phyloP scores from a whole-genome alignment of 2,113 vertebrate species.

The Eurypyga helias region DNA sequence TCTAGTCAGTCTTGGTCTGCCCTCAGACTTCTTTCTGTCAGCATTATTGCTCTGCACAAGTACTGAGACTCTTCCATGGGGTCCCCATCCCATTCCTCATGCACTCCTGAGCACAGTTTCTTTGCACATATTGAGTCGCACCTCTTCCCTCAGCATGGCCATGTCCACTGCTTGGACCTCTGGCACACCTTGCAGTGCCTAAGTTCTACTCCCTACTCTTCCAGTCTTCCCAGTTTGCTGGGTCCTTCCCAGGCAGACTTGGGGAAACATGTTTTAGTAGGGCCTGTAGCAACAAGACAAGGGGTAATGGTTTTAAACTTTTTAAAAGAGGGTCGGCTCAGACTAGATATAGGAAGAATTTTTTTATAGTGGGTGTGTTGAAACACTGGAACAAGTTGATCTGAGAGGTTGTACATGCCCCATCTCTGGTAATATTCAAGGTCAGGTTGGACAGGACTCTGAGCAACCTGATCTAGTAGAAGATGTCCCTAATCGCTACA shows the following conservation, averaged over 20 bases:
- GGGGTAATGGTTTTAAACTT: background rate
- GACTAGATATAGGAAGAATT: background rate
- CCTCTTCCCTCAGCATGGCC: background rate
- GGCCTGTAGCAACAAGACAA: background rate
- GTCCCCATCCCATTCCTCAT: background rate
- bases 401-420: background rate
- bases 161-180: background rate
- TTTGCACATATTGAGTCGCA: background rate
- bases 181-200: background rate
- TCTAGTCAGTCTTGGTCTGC: background rate
- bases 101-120: background rate
- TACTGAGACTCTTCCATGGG: background rate
- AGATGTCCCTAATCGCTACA: background rate
- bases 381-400: background rate
- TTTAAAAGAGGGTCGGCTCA: background rate
- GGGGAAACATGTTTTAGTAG: background rate
- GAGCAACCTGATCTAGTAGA: background rate
- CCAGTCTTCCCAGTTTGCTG: background rate
- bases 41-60: background rate
- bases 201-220: background rate
- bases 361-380: background rate
- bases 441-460: background rate
- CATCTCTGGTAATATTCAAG: background rate
- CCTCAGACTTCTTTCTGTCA: accelerated
- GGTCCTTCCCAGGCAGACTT: background rate